Conservation (phyloP, 2,797 vertebrate genomes). For the Myoxocephalus aenaeus region DNA sequence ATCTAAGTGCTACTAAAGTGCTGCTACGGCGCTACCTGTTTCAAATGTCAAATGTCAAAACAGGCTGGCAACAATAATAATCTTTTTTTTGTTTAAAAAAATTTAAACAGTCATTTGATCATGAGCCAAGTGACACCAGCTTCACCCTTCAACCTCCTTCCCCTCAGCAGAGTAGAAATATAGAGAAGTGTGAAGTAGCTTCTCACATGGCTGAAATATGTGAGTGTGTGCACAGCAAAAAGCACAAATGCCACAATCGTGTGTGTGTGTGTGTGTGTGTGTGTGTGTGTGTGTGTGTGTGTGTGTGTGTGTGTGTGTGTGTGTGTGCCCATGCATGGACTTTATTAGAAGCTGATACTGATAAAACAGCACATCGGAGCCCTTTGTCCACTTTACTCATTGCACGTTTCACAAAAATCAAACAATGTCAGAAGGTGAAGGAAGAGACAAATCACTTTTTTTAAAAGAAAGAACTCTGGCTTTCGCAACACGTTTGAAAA, state of each 20-base stretch:
- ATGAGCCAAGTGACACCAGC: conserved; percentile 9
- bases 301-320: conserved; percentile 15
- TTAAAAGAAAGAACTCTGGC: background rate
- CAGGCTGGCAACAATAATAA: background rate
- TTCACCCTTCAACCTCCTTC: conserved; percentile 58
- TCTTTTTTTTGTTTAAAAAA: too few relatives aligned
- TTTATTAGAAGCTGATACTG: conserved; percentile 19
- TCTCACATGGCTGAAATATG: conserved; percentile 52
- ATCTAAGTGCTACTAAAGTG: too few relatives aligned
- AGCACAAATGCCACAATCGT: background rate
- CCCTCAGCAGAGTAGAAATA: conserved; percentile 47
- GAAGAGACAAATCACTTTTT: background rate
- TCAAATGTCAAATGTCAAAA: background rate
- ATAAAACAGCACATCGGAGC: background rate
- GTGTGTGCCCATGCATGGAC: background rate
- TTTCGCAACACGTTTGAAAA: background rate
- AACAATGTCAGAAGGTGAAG: conserved; percentile 19
- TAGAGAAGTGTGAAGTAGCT: conserved; percentile 63
- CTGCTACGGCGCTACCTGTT: too few relatives aligned
- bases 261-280: background rate
- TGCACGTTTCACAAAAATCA: background rate
- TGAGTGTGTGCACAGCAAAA: conserved; percentile 24
- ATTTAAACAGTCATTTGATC: conserved; percentile 11
- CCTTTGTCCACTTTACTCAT: conserved; percentile 41
- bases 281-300: conserved; percentile 28